Conservation (phyloP, 1,140 invertebrate genomes). For the Hycleus cichorii region DNA sequence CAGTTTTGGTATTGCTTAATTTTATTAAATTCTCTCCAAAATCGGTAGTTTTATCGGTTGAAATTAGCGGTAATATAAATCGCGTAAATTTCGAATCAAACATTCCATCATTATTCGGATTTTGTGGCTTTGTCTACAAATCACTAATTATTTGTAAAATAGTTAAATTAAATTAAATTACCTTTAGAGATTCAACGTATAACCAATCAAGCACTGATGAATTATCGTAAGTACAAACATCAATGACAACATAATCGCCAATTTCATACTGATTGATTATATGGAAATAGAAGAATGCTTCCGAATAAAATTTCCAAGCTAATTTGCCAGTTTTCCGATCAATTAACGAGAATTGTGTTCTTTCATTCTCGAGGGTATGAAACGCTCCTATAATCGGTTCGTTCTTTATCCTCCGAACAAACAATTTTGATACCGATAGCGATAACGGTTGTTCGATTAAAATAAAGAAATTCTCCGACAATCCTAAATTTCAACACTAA, state of each 20-base stretch:
- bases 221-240: slow-evolving; percentile 77
- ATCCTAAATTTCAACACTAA: slow-evolving; percentile 35
- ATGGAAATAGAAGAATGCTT: slow-evolving; percentile 79
- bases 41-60: slow-evolving; percentile 5
- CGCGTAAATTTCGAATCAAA: slow-evolving; percentile 69
- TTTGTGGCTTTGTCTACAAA: slow-evolving; percentile 62
- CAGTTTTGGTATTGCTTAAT: slow-evolving; percentile 42
- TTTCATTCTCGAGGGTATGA: slow-evolving; percentile 64
- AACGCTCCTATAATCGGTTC: slow-evolving; percentile 55
- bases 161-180: slow-evolving; percentile 35
- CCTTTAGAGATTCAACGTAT: slow-evolving; percentile 73
- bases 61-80: slow-evolving; percentile 55
- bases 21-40: slow-evolving; percentile 44
- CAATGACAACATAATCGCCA: slow-evolving; percentile 63
- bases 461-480: slow-evolving; percentile 77
- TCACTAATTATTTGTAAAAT: not conserved
- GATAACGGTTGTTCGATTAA: slow-evolving; percentile 81
- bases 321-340: slow-evolving; percentile 54
- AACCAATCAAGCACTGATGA: slow-evolving; percentile 77
- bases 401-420: slow-evolving; percentile 52
- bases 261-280: slow-evolving; percentile 83
- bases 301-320: slow-evolving; percentile 54
- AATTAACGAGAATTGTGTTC: slow-evolving; percentile 71
- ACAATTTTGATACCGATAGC: slow-evolving; percentile 43
- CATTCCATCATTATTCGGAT: slow-evolving; percentile 70